Percentiles rank a stretch among this genome's conserved stretches.
phyloP scores from a whole-genome alignment of 2,888 invertebrate genomes.

The Lapara coniferarum region DNA sequence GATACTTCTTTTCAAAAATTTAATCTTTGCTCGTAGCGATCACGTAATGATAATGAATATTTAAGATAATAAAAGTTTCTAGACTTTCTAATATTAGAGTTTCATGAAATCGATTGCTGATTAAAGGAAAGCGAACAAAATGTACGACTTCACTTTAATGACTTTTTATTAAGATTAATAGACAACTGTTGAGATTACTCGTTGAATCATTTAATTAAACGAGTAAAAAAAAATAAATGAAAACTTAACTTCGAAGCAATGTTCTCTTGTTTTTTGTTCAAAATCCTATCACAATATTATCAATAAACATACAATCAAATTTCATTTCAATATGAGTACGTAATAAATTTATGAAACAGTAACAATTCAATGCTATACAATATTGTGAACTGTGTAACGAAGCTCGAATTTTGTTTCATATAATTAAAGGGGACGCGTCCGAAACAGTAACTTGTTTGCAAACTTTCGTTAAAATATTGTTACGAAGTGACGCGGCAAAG shows the following conservation, averaged over 20 bases:
- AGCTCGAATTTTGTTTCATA: constrained; percentile 50
- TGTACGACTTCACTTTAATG: not conserved
- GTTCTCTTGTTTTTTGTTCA: no score
- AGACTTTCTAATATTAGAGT: not conserved
- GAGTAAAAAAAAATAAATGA: no score
- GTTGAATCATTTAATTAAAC: no score
- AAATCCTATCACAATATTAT: no score
- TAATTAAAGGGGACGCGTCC: constrained; percentile 63
- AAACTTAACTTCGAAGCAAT: no score
- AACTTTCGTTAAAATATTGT: constrained; percentile 56
- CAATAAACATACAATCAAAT: not conserved
- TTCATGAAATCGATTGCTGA: constrained; percentile 1
- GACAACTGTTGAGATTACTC: not conserved
- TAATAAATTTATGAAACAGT: not conserved
- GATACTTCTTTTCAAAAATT: not conserved
- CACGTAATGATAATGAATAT: not conserved
- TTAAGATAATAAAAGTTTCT: constrained; percentile 15
- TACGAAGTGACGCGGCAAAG: constrained; percentile 37
- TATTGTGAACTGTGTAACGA: constrained; percentile 42
- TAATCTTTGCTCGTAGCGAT: not conserved
- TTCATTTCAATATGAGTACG: not conserved
- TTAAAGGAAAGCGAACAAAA: constrained; percentile 7
- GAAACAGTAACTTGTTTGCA: constrained; percentile 52
- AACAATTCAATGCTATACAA: not conserved
- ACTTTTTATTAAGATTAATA: not conserved